Base-by-base conservation (phyloP, 2,888 invertebrate genomes). In the Trichogramma dendrolimi region DNA sequence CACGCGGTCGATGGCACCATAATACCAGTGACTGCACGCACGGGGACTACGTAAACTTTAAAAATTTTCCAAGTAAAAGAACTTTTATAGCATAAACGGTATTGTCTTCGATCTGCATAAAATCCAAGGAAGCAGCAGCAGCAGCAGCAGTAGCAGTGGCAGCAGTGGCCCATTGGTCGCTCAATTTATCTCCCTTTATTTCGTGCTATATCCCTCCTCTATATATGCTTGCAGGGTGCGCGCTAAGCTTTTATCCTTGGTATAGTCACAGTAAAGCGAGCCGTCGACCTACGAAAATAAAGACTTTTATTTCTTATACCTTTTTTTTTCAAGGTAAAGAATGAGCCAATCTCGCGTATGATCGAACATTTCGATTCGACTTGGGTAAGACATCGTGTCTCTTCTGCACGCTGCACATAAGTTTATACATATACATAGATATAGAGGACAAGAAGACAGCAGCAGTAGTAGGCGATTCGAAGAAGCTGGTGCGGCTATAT, bases 321-420 rank as follows among this genome's bases (percentile, higher is more conserved):
- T 27, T 27, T 27, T 27, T 27, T 27, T 27, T 27, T 27, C 27
- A 65, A 67, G 68, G 69, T 72, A 72, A 73, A 74, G 71, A 72
- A 73, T 71, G 73, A 73, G 68, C 69, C 73, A 74, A 74, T 74
- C 73, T 74, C 71, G 70, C 72, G 72, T 72, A 73, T 73, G 73
- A 74, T 73, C 71, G 73, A 74, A 71, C 73, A 72, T 72, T 73
- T 72, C 72, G 72, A 73, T 73, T 72, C 68, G 62, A 61, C 65
- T 61, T 51, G 38, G 55, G 50, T 49, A 60, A 64, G 63, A 66
- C 61, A 61, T 54, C 57, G 58, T 52, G 61, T 61, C 50, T 59
- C 55, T 65, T 50, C 38, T 59, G 14, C 61, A 42, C 42, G 53
- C 2, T 50, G 7, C 44, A 42, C 52, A 58, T 48, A 46, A 59